Conservation (phyloP, 2,888 invertebrate genomes). For the Agrochola litura region DNA sequence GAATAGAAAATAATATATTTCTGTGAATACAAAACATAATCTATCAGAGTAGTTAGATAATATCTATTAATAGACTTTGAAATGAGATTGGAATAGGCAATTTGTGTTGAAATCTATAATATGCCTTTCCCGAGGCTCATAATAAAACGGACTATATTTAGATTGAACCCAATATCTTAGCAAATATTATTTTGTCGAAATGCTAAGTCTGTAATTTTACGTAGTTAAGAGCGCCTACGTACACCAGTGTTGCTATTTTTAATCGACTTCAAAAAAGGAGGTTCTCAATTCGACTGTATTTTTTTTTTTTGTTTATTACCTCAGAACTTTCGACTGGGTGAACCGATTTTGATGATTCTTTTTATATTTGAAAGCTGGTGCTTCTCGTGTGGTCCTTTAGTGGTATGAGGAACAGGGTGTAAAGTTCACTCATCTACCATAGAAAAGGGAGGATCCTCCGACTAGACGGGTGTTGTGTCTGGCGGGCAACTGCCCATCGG, state of each 20-base stretch:
- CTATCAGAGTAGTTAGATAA: not conserved
- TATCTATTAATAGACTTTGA: constrained; percentile 13
- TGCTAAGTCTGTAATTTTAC: not conserved
- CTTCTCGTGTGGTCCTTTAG: too few species aligned
- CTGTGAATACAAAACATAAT: not conserved
- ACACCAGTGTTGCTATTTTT: not conserved
- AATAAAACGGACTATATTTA: not conserved
- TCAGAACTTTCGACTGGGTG: too few species aligned
- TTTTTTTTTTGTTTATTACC: too few species aligned
- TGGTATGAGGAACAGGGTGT: too few species aligned
- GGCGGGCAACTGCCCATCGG: too few species aligned
- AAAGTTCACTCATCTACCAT: too few species aligned
- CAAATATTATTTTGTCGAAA: not conserved
- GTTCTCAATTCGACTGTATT: too few species aligned
- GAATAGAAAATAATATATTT: not conserved
- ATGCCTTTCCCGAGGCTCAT: not conserved
- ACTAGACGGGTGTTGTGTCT: too few species aligned
- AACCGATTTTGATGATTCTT: too few species aligned
- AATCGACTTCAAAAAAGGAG: too few species aligned
- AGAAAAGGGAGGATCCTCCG: too few species aligned
- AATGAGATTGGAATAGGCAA: constrained; percentile 1
- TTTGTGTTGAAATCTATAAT: not conserved
- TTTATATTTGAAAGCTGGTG: too few species aligned
- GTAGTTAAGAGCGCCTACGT: not conserved
- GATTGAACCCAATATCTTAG: not conserved